These are phyloP conservation scores for Martes martes DNA, from an alignment of 2,113 vertebrate species.

Conservation along the genomic window DNA sequence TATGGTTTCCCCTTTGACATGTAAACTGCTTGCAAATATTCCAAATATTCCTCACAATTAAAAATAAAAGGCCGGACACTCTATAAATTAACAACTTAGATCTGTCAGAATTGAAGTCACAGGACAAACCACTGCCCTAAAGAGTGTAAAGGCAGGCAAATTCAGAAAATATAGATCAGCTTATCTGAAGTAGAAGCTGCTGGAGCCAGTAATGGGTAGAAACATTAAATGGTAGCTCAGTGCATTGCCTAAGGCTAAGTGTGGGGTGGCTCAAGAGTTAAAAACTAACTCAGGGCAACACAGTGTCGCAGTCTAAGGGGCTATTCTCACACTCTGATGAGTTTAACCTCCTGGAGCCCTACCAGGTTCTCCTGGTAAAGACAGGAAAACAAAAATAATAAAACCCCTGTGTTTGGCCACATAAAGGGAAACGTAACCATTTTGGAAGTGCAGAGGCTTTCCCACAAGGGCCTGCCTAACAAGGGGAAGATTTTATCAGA, in stretches of 20 bases:
- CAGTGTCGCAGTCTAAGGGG: no score
- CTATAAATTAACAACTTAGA: neutral
- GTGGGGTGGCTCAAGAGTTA: neutral
- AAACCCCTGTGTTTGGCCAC: neutral
- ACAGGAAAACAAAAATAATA: neutral
- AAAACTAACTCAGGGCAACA: no score
- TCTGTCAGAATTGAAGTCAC: neutral
- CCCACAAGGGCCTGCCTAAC: neutral
- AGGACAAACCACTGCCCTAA: neutral
- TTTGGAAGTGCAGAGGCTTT: neutral
- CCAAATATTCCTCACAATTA: neutral
- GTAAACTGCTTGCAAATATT: neutral
- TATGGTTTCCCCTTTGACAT: neutral
- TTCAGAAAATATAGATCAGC: neutral
- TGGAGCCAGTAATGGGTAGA: neutral
- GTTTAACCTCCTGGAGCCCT: neutral
- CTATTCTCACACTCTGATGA: neutral
- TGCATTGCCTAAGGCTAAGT: no score
- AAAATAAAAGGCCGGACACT: neutral
- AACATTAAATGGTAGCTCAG: neutral
- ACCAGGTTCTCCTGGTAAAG: neutral
- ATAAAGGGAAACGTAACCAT: neutral
- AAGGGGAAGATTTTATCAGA: neutral
- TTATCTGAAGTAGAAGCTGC: neutral
- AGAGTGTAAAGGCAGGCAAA: neutral